Evolutionary conservation across 2,113 vertebrate genomes (phyloP), one percentile per base, ranked within the genome.

Genomic region (Dryoscopus gambensis): DNA sequence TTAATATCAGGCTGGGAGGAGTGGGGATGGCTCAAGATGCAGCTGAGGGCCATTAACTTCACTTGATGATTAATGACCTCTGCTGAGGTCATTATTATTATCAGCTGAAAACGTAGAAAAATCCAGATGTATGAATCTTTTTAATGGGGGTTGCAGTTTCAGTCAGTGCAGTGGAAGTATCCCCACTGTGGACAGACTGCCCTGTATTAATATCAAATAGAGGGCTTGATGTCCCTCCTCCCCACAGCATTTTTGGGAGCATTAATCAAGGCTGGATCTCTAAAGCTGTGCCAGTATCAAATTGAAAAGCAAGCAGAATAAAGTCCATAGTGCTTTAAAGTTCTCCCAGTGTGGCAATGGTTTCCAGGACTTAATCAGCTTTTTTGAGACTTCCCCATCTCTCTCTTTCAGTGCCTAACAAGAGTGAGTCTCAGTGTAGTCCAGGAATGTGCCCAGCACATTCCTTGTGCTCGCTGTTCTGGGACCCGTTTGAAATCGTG

Each of bases 21-120:
- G 63, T 22, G 75, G 46, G 35, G 60, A 89, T 93, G 73, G 74
- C 86, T 91, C 46, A 23, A 87, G 71, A 89, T 93, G 77, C 92
- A 94, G 94, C 88, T 94, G 90, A 91, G 65, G 73, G 69, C 77
- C 70, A 59, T 92, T 95, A 94, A 63, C 50, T 92, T 74, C 74
- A 75, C 62, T n/a, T 89, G 86, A 65, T 94, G 90, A 95, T 92
- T 92, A 95, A 93, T 87, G 86, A 87, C 63, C 94, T 96, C 59
- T 94, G 77, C 91, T 97, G 69, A 92, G 94, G 91, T 93, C 69
- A 42, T 89, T 82, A 53, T 40, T 90, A 73, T 79, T 91, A 87
- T 92, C 84, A 87, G 83, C 95, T 85, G 84, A 95, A 96, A 95
- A 80, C 0, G 1, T 13, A 84, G 64, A 82, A 93, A 90, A 96